Evolutionary conservation across 2,888 invertebrate genomes (phyloP).

Genomic region (Drosophila fulvimacula): DNA sequence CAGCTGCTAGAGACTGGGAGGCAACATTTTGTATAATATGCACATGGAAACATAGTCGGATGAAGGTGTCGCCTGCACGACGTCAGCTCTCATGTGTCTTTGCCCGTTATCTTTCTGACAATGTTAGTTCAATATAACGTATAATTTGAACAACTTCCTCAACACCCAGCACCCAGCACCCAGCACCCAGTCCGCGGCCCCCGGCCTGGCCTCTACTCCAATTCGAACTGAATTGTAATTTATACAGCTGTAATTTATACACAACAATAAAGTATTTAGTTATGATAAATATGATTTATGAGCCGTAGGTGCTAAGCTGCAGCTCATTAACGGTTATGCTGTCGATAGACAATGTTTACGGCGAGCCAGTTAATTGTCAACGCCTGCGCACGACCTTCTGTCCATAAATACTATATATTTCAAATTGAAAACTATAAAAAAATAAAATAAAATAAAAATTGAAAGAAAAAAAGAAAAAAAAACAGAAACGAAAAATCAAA

Average conservation of each 20-base stretch:
- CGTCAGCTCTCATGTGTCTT: constrained; percentile 7
- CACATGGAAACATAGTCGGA: constrained; percentile 24
- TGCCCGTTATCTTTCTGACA: constrained; percentile 30
- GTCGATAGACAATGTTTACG: constrained; percentile 37
- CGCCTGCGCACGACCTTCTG: constrained; percentile 49
- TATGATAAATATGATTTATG: constrained; percentile 29
- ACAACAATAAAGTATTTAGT: constrained; percentile 7
- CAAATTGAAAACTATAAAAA: constrained; percentile 43
- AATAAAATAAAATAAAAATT: constrained; percentile 24
- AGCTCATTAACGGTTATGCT: constrained; percentile 38
- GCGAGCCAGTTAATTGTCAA: constrained; percentile 45
- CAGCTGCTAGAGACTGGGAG: constrained; percentile 25
- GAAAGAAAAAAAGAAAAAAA: constrained; percentile 7
- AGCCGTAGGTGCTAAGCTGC: constrained; percentile 16
- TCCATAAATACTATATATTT: constrained; percentile 35
- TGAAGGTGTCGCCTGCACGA: constrained; percentile 46
- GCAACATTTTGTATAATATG: constrained; percentile 50
- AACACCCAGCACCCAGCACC: too few species aligned
- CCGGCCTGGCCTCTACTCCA: neutral
- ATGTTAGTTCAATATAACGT: constrained; percentile 54
- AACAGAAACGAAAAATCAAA: constrained; percentile 4
- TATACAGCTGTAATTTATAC: constrained; percentile 12
- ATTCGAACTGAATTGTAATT: constrained; percentile 19
- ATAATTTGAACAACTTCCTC: constrained; percentile 47
- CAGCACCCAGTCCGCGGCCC: neutral